A percentile compares a stretch with the other conserved stretches of the same genome.
Evolutionary conservation across 2,888 invertebrate species (phyloP).

Genomic region (Athripsodes cinereus): DNA sequence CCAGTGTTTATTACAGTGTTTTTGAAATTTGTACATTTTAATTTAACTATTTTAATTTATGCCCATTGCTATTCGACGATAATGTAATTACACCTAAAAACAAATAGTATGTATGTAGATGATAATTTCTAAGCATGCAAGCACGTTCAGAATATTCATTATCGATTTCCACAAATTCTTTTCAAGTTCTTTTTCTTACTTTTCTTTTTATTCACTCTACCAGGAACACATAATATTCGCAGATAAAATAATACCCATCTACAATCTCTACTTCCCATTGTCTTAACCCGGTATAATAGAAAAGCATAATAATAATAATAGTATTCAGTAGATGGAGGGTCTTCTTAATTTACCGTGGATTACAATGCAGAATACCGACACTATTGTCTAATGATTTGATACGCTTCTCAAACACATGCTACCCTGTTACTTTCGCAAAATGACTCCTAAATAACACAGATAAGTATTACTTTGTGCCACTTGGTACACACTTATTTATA

Average conservation of each 20-base stretch:
- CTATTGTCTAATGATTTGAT: constrained; percentile 14
- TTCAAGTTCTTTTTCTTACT: too few species aligned
- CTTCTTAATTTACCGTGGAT: constrained; percentile 10
- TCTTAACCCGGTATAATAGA: constrained; percentile 10
- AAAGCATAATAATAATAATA: constrained; percentile 8
- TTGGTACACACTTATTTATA: too few species aligned
- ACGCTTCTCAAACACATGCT: constrained; percentile 16
- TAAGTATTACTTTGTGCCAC: too few species aligned
- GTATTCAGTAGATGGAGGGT: not conserved
- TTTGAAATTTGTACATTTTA: not conserved
- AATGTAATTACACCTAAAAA: too few species aligned
- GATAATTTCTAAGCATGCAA: too few species aligned
- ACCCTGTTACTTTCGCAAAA: constrained; percentile 6
- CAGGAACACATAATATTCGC: not conserved
- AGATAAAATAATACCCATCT: constrained; percentile 5
- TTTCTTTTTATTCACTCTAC: not conserved
- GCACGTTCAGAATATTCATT: too few species aligned
- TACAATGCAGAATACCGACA: not conserved
- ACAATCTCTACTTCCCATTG: constrained; percentile 16
- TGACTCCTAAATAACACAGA: not conserved
- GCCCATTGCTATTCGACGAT: too few species aligned
- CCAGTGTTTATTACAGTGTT: not conserved
- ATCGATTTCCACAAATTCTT: too few species aligned
- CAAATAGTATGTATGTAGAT: too few species aligned
- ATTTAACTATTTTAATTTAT: too few species aligned